phyloP scores from a whole-genome alignment of 2,888 invertebrate genomes.

The Elgonia sp. region DNA sequence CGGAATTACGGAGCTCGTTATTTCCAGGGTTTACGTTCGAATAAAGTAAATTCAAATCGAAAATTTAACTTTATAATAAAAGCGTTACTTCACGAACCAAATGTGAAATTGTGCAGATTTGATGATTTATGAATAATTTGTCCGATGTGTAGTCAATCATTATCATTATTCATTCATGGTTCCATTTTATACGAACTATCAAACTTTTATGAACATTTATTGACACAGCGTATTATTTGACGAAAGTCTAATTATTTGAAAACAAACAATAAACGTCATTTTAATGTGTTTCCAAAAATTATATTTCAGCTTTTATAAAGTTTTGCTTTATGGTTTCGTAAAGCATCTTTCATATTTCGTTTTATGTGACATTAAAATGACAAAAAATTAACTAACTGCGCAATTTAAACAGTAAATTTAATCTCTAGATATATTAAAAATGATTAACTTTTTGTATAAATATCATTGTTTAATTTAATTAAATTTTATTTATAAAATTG shows the following conservation, averaged over 20 bases:
- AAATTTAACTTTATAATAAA: slow-evolving; percentile 8
- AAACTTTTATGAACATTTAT: background rate
- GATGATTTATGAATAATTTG: background rate
- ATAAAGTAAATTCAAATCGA: slow-evolving; percentile 26
- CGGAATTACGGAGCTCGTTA: slow-evolving; percentile 22
- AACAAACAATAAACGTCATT: slow-evolving; percentile 7
- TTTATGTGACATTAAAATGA: slow-evolving; percentile 19
- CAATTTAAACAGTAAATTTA: background rate
- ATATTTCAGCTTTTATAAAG: background rate
- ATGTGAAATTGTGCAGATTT: background rate
- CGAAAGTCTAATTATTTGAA: slow-evolving; percentile 8
- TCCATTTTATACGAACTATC: background rate
- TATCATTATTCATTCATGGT: too few species aligned
- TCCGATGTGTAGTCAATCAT: too few species aligned
- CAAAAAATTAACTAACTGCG: background rate
- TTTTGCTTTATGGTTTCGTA: slow-evolving; percentile 5
- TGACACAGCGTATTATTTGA: too few species aligned
- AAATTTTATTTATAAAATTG: too few species aligned
- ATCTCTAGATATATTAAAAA: too few species aligned
- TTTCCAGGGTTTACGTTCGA: slow-evolving; percentile 26
- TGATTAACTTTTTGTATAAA: too few species aligned
- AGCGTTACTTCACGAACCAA: background rate
- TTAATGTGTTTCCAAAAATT: slow-evolving; percentile 10
- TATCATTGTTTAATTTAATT: too few species aligned
- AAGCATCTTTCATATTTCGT: slow-evolving; percentile 17